Percentiles rank a stretch among this genome's conserved stretches.
Conservation (phyloP, 2,888 invertebrate species). For the Neria commutata region DNA sequence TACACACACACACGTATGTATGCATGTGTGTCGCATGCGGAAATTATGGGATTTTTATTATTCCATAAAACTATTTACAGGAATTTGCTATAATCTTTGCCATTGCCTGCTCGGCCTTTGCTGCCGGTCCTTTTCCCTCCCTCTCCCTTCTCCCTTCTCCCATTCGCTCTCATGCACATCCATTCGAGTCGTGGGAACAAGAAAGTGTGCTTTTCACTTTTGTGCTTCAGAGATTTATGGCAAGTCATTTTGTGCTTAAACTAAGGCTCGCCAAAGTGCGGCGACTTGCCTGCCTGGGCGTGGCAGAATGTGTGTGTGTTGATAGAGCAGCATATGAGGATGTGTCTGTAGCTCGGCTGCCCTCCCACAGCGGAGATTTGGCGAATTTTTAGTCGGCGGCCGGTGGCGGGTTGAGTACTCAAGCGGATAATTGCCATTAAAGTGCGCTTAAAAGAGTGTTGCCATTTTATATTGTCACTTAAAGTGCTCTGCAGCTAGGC, state of each 20-base stretch:
- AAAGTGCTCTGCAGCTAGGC: no score
- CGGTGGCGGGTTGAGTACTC: no score
- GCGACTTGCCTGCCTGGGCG: neutral
- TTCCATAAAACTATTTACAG: neutral
- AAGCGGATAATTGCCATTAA: slow-evolving; percentile 47
- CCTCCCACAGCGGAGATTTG: no score
- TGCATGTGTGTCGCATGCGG: no score
- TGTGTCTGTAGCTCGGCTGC: neutral
- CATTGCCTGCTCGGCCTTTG: neutral
- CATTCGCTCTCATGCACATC: no score
- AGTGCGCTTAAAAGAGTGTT: slow-evolving; percentile 32
- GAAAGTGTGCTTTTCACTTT: slow-evolving; percentile 1
- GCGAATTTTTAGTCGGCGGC: no score
- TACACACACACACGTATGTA: neutral
- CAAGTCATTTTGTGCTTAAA: slow-evolving; percentile 1
- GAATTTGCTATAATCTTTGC: slow-evolving; percentile 1
- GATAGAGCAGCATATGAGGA: neutral
- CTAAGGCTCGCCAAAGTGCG: neutral
- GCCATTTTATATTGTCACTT: neutral
- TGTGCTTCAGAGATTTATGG: neutral
- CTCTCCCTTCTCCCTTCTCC: no score
- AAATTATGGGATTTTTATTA: neutral
- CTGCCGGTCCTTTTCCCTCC: neutral
- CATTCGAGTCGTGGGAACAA: no score
- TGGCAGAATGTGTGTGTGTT: neutral